phyloP scores from a whole-genome alignment of 2,888 invertebrate genomes.

The Sabatieria punctata region DNA sequence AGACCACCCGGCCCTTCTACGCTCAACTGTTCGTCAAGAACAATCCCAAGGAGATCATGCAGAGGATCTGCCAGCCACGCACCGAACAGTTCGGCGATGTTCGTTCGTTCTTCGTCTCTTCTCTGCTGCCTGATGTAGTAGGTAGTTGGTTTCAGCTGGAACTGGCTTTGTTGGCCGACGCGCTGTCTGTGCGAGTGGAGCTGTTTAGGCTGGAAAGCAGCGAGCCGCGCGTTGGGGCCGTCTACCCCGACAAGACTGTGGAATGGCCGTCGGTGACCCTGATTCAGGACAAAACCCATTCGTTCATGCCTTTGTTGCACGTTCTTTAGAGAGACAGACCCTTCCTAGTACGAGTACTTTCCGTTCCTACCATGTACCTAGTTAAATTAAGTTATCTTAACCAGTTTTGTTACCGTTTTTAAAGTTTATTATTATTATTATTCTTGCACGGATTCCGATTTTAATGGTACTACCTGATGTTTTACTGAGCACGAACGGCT shows the following conservation, averaged over 20 bases:
- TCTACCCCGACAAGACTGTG: neutral
- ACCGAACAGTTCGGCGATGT: too few species aligned
- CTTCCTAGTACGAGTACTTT: too few species aligned
- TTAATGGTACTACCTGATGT: too few species aligned
- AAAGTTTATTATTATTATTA: neutral
- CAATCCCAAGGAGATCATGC: neutral
- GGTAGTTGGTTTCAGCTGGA: neutral
- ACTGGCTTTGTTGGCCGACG: neutral
- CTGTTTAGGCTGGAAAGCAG: neutral
- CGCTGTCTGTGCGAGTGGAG: neutral
- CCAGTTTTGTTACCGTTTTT: too few species aligned
- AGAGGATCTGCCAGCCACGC: too few species aligned
- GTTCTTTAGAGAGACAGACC: too few species aligned
- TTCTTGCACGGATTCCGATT: neutral
- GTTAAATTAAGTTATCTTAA: too few species aligned
- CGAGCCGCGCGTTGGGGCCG: neutral
- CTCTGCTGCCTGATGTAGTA: neutral
- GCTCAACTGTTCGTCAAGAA: neutral
- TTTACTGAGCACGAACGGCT: too few species aligned
- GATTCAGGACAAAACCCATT: neutral
- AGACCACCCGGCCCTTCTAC: neutral
- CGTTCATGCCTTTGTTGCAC: neutral
- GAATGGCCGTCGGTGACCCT: neutral
- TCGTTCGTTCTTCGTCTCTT: neutral
- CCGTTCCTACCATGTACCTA: too few species aligned